Percentiles rank a stretch among this genome's conserved stretches.
phyloP scores from a whole-genome alignment of 2,113 vertebrate genomes.

The Corythoichthys haematopterus region DNA sequence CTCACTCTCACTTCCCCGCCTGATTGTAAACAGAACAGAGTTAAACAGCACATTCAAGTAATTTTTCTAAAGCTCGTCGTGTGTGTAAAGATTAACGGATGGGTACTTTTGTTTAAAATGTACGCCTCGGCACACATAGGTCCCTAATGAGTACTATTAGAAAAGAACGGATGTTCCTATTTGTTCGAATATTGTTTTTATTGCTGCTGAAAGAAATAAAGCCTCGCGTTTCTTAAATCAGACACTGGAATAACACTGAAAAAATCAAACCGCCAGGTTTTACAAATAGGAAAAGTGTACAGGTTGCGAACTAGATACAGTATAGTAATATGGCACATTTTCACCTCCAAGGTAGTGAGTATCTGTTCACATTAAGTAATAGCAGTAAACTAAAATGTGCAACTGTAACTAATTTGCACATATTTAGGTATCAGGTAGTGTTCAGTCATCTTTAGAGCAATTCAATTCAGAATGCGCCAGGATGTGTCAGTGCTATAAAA shows the following conservation, averaged over 20 bases:
- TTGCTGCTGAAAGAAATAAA: background rate
- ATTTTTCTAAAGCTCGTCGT: background rate
- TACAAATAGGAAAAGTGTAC: too few relatives aligned
- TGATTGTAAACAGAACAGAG: slow-evolving; percentile 30
- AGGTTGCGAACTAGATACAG: too few relatives aligned
- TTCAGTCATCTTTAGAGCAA: background rate
- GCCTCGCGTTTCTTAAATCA: background rate
- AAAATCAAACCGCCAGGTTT: background rate
- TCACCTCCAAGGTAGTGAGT: background rate
- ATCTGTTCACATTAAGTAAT: background rate
- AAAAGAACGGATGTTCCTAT: background rate
- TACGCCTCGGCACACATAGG: too few relatives aligned
- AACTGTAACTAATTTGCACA: background rate
- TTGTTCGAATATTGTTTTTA: background rate
- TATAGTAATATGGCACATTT: too few relatives aligned
- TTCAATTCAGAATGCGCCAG: background rate
- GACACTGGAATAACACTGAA: background rate
- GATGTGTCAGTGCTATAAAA: background rate
- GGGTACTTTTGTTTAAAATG: background rate
- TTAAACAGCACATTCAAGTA: background rate
- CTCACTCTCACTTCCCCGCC: slow-evolving; percentile 77
- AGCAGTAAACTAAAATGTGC: background rate
- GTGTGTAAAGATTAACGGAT: background rate
- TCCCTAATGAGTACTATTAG: background rate
- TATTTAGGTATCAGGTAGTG: background rate